Conservation (phyloP, 1,140 invertebrate species). For the Drosophila parabipectinata region DNA sequence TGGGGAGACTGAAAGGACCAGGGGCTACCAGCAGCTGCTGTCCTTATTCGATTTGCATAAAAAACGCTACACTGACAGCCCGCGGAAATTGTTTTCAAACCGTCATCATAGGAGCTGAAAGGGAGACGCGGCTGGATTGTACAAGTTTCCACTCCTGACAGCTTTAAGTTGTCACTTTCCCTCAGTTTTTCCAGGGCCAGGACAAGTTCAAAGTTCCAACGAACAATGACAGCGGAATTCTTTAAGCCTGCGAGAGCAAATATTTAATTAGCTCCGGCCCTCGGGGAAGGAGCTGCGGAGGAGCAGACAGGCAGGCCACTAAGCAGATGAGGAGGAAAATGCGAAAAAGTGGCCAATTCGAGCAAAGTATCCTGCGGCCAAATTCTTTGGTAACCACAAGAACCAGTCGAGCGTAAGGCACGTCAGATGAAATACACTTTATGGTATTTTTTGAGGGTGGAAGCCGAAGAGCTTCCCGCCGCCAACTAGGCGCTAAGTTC, state of each 20-base stretch:
- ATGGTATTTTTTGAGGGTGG: slow-evolving; percentile 44
- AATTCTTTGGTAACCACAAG: slow-evolving; percentile 40
- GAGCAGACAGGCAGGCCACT: slow-evolving; percentile 1
- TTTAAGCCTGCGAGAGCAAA: slow-evolving; percentile 59
- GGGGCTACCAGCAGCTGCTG: slow-evolving; percentile 10
- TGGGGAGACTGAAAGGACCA: neutral
- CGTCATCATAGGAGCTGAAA: slow-evolving; percentile 12
- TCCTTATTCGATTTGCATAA: slow-evolving; percentile 48
- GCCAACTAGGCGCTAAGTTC: slow-evolving; percentile 52
- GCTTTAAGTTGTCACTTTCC: slow-evolving; percentile 36
- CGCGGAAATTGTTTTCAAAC: slow-evolving; percentile 48
- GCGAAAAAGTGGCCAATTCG: slow-evolving; percentile 8
- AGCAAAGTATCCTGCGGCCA: slow-evolving; percentile 48
- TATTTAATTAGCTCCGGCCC: slow-evolving; percentile 68
- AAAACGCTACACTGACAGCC: slow-evolving; percentile 20
- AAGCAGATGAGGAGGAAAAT: slow-evolving; percentile 15
- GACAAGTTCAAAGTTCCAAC: slow-evolving; percentile 37
- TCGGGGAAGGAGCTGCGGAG: slow-evolving; percentile 8
- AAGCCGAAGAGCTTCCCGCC: slow-evolving; percentile 27
- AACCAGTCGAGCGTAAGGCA: slow-evolving; percentile 57
- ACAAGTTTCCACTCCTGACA: slow-evolving; percentile 25
- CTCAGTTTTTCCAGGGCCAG: neutral
- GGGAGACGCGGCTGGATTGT: neutral
- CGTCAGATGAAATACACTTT: slow-evolving; percentile 64
- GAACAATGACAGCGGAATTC: slow-evolving; percentile 51